Evolutionary conservation across 2,797 vertebrate genomes (phyloP), one percentile per base, ranked within the genome.

Genomic region (Loriculus beryllinus): DNA sequence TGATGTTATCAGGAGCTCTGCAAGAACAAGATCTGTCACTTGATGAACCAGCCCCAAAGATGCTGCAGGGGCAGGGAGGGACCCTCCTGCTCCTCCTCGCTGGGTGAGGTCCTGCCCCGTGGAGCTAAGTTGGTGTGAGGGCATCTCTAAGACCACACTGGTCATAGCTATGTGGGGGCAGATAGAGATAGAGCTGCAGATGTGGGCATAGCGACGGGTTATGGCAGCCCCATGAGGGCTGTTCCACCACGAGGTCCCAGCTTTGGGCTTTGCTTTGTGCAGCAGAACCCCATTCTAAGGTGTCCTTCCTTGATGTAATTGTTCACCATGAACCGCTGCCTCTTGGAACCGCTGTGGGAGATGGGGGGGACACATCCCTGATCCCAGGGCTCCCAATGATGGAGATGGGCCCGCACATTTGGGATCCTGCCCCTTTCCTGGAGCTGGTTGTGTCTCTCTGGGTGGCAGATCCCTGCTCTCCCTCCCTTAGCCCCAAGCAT

Each of bases 91-190:
- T 39, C n/a, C 25, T 52, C 54, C 63, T 74, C 40, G 39, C 43
- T 0, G 22, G 14, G 12, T 28, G 16, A 20, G 11, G 4, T 25
- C 37, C 28, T 17, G 48, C 29, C 28, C 63, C 17, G 25, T 1
- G 8, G 48, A 71, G 42, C 13, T 49, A 11, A 59, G 13, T 0
- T 1, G 4, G 5, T 20, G 22, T 6, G 22, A 3, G 15, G 3
- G 64, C 33, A 8, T 80, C 54, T 18, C 1, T 7, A 22, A 4
- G 33, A 9, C 28, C 39, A 11, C 15, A 1, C 21, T 14, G 49
- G 14, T 16, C 25, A 2, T 4, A 19, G 49, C 40, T n/a, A 3
- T 2, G 5, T 3, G 51, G 40, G 65, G 37, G 21, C 21, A 23
- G n/a, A 25, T 10, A 16, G n/a, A 14, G 20, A 14, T 3, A 22